Base-by-base conservation (phyloP, 92 coral and sea anemone species). In the Ricordea florida region DNA sequence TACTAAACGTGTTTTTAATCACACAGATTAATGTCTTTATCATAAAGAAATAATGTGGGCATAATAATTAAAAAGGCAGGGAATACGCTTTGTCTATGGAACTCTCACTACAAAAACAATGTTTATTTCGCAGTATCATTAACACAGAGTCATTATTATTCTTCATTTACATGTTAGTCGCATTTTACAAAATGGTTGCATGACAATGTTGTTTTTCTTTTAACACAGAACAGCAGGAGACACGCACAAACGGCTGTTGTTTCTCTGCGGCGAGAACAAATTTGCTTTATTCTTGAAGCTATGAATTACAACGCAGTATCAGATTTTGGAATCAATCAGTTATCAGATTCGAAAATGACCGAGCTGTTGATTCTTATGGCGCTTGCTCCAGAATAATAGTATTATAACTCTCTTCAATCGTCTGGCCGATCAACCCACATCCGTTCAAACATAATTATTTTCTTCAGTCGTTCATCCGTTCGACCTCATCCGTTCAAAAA, bases 161-260 rank as follows among this genome's bases (percentile, higher is more conserved):
- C 52, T 22, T 45, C 52, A 46, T 46, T 52, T 52, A 26, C 60
- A 52, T 52, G 60, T 52, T 35, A 24, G 60, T 52, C 28, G 60
- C 34, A 26, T n/a, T n/a, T n/a, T n/a, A n/a, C n/a, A n/a, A n/a
- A n/a, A n/a, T n/a, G n/a, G n/a, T 22, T 52, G 31, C 35, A 52
- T 25, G 31, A 20, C 31, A 52, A 52, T n/a, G n/a, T 24, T 52
- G 60, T 38, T 38, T 10, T 52, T 52, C 28, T 52, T 52, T 52
- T 52, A 52, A 22, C 35, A 52, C 60, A 52, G 28, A 52, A 52
- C 60, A 52, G 60, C 60, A 52, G 35, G 60, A 26, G 60, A 52
- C 60, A 26, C 60, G 30, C 31, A 25, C 60, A 52, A 35, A 52
- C 25, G 30, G 24, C 28, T 16, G 28, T 7, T 26, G 59, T 52